Conservation (phyloP, 2,888 invertebrate genomes). For the Pyrrhosoma nymphula region DNA sequence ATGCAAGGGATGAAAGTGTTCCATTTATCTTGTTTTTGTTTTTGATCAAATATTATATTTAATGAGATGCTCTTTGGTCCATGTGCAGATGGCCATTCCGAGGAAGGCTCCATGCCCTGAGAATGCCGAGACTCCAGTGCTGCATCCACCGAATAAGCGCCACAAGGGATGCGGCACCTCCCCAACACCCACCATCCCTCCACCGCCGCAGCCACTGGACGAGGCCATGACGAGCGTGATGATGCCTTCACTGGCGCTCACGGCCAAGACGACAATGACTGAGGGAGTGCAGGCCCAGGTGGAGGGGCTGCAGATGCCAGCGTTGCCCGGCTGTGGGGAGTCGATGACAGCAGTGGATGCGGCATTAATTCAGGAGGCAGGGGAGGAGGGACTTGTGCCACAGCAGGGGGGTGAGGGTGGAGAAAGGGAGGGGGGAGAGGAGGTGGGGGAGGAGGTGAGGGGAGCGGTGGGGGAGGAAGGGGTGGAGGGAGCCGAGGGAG, state of each 20-base stretch:
- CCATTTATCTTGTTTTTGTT: too few species aligned
- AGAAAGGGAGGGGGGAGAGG: not conserved
- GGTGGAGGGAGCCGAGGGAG: not conserved
- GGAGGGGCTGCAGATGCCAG: not conserved
- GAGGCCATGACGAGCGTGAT: not conserved
- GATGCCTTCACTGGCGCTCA: slow-evolving; percentile 69
- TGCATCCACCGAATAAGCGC: slow-evolving; percentile 70
- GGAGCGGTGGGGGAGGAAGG: not conserved
- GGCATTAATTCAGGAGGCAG: not conserved
- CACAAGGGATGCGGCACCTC: slow-evolving; percentile 70
- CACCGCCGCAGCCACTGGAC: not conserved
- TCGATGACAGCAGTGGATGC: not conserved
- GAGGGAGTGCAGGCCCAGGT: too few species aligned
- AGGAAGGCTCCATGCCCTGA: slow-evolving; percentile 21
- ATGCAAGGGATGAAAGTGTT: too few species aligned
- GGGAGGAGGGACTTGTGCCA: not conserved
- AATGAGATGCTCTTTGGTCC: not conserved
- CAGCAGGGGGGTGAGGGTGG: not conserved
- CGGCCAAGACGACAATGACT: not conserved
- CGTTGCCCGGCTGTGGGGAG: not conserved
- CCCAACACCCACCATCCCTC: slow-evolving; percentile 68
- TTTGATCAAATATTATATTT: not conserved
- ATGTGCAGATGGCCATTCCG: slow-evolving; percentile 40
- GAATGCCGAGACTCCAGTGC: not conserved
- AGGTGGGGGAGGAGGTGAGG: not conserved